phyloP scores from a whole-genome alignment of 2,113 vertebrate genomes.

The Mandrillus leucophaeus region DNA sequence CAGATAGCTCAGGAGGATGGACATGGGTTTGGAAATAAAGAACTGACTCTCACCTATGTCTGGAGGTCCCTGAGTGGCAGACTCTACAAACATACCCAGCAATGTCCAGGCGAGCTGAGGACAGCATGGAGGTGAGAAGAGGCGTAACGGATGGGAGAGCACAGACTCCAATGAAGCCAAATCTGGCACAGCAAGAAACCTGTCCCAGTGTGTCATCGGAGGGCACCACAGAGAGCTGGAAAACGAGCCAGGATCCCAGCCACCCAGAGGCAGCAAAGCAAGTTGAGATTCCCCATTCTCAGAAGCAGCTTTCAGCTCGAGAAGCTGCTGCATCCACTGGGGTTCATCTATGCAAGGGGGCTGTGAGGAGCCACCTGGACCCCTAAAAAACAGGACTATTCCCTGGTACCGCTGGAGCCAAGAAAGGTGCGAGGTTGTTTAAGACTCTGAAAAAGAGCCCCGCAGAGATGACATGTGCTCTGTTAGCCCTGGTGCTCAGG shows the following conservation, averaged over 20 bases:
- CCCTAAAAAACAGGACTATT: neutral
- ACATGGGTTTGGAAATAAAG: neutral
- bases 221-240: neutral
- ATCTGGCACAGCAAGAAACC: too few relatives aligned
- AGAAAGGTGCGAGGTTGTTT: neutral
- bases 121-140: accelerated
- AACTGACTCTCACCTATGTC: neutral
- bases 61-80: neutral
- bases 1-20: accelerated
- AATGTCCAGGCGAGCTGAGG: too few relatives aligned
- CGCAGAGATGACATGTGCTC: neutral
- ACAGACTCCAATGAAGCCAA: neutral
- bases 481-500: accelerated
- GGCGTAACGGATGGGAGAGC: accelerated
- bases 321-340: accelerated
- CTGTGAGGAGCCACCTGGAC: accelerated
- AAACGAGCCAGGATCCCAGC: neutral
- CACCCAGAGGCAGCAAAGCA: too few relatives aligned
- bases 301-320: neutral
- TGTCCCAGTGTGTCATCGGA: accelerated
- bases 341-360: neutral
- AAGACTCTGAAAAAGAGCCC: neutral
- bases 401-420: neutral
- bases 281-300: neutral
- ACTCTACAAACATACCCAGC: accelerated